Evolutionary conservation across 2,888 invertebrate genomes (phyloP), one percentile per base, ranked within the genome.

Genomic region (Hydraecia micacea): DNA sequence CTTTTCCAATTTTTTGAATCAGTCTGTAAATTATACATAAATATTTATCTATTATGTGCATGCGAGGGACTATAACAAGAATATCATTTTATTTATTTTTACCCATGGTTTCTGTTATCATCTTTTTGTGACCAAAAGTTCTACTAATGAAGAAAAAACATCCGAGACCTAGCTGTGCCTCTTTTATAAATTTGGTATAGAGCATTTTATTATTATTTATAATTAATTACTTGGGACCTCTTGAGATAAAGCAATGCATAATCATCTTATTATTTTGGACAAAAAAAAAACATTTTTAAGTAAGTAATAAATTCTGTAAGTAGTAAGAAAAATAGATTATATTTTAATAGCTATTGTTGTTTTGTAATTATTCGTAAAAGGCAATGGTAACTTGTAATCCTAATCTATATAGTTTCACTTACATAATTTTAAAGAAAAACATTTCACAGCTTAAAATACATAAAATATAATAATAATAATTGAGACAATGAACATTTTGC

Each of bases 21-120:
- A 87, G 87, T 87, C 87, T 81, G 80, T 82, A 79, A 85, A 85
- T 69, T 42, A 78, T 80, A 76, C 15, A 83, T 68, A 55, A n/a
- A 70, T 58, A 65, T 28, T 65, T 75, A 68, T 2, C 9, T 69
- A 69, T 36, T 32, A 39, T 18, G 15, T 68, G 66, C 42, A 46
- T 66, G 28, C 15, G 52, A 58, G 28, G 39, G 6, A 32, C 8
- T 39, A 13, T 55, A 21, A 62, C 21, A 42, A 36, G 5, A 28
- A n/a, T 28, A 52, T 0, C 15, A 76, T 49, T 49, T 25, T 18
- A 52, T 15, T 46, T 36, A 28, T 8, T 21, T 58, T 46, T 36
- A 25, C 21, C 11, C n/a, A 21, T 15, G 1, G 28, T 55, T 77
- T 60, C 21, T 9, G 9, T 65, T 6, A 3, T 8, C 2, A 49